These are phyloP conservation scores for Sebastes trivittatus DNA, from an alignment of 2,797 vertebrate genomes.

Conservation along the genomic window DNA sequence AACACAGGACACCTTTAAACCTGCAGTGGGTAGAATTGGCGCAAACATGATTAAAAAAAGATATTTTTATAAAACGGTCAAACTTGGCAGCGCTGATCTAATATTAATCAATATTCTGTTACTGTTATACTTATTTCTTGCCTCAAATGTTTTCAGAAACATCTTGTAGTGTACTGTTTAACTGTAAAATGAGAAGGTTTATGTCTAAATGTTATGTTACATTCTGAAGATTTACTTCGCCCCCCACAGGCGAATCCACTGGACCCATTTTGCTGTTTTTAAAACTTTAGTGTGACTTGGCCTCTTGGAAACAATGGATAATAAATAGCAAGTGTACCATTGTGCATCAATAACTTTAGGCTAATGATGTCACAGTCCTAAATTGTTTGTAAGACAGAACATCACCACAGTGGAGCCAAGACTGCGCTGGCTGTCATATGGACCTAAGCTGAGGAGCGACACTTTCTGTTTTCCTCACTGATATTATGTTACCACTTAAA, in stretches of 20 bases:
- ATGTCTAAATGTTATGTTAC: too few relatives aligned
- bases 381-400: background rate
- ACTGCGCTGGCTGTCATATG: background rate
- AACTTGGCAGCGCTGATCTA: too few relatives aligned
- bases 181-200: too few relatives aligned
- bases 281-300: background rate
- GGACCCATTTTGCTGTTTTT: background rate
- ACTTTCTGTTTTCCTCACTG: background rate
- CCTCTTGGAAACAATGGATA: background rate
- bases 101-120: too few relatives aligned
- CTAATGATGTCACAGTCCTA: background rate
- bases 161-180: too few relatives aligned
- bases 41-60: too few relatives aligned
- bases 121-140: too few relatives aligned
- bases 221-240: background rate
- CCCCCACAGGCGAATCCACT: background rate
- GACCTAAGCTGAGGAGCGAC: background rate
- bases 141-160: too few relatives aligned
- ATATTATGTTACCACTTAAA: background rate
- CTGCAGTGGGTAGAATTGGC: too few relatives aligned
- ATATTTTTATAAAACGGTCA: too few relatives aligned
- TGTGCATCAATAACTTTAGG: background rate
- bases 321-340: background rate
- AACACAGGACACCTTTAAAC: too few relatives aligned
- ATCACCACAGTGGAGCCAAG: background rate